Percentiles rank a stretch among this genome's conserved stretches.
Conservation (phyloP, 2,113 vertebrate species). For the Tychaedon coryphoeus region DNA sequence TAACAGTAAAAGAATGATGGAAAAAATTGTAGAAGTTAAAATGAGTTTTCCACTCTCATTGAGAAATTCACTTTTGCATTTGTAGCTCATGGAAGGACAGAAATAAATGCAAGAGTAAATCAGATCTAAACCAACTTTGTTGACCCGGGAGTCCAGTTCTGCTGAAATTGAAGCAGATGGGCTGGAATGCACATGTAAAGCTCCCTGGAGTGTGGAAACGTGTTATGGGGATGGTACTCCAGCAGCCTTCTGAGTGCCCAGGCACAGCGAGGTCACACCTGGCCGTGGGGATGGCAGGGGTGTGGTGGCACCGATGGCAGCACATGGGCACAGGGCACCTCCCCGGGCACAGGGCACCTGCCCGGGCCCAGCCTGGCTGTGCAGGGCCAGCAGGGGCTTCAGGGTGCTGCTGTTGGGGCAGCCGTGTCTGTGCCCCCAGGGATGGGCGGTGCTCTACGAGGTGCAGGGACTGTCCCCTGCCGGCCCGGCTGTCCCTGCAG, state of each 20-base stretch:
- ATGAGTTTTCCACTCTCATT: not conserved
- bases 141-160: not conserved
- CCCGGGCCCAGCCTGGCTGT: not conserved
- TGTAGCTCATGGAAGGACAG: not conserved
- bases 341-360: not conserved
- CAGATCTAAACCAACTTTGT: not conserved
- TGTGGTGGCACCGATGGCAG: not conserved
- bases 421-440: not conserved
- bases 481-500: not conserved
- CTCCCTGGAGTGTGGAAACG: not conserved
- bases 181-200: not conserved
- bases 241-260: not conserved
- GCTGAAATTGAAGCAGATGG: not conserved
- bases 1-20: not conserved
- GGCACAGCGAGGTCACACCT: not conserved
- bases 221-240: accelerated
- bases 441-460: not conserved
- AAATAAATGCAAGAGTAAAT: not conserved
- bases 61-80: not conserved
- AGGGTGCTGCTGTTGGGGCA: not conserved
- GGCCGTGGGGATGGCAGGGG: not conserved
- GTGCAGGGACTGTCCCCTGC: not conserved
- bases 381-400: not conserved
- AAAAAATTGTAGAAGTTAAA: not conserved
- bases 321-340: not conserved